A percentile compares a stretch with the other conserved stretches of the same genome.
Evolutionary conservation across 2,888 invertebrate genomes (phyloP).

Genomic region (Epinotia demarniana): DNA sequence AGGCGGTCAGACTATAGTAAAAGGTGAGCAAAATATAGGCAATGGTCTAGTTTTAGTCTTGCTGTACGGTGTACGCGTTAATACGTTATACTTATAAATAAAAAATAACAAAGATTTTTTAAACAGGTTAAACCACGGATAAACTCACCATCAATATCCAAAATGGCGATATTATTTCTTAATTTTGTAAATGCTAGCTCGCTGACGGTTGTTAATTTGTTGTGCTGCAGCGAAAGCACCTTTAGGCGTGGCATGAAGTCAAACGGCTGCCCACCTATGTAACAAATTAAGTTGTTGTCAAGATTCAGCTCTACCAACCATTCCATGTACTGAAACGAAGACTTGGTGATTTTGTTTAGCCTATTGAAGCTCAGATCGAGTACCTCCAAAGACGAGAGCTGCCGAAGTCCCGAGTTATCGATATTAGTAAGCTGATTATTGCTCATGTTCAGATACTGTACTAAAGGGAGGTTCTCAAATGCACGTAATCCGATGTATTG

Average conservation of each 20-base stretch:
- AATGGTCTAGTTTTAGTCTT: too few species aligned
- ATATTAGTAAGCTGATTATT: constrained; percentile 90
- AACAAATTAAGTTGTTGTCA: constrained; percentile 93
- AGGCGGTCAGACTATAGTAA: too few species aligned
- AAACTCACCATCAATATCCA: constrained; percentile 92
- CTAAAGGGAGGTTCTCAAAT: constrained; percentile 90
- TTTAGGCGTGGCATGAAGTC: constrained; percentile 93
- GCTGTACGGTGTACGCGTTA: background rate
- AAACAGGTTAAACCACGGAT: background rate
- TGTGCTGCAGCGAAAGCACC: constrained; percentile 90
- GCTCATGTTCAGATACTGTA: constrained; percentile 93
- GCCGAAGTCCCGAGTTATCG: constrained; percentile 90
- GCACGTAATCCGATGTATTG: constrained; percentile 89
- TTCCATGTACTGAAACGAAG: constrained; percentile 89
- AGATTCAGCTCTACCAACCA: constrained; percentile 94
- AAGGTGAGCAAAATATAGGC: too few species aligned
- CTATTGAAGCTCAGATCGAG: constrained; percentile 93
- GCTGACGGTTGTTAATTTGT: constrained; percentile 89
- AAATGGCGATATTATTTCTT: constrained; percentile 91
- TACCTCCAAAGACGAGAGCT: constrained; percentile 91
- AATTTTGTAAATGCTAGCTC: constrained; percentile 90
- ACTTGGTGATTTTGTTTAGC: constrained; percentile 87
- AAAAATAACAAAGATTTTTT: background rate
- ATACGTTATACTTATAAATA: background rate
- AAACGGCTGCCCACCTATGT: constrained; percentile 91